Evolutionary conservation across 2,797 vertebrate genomes (phyloP).

Genomic region (Mareca strepera): DNA sequence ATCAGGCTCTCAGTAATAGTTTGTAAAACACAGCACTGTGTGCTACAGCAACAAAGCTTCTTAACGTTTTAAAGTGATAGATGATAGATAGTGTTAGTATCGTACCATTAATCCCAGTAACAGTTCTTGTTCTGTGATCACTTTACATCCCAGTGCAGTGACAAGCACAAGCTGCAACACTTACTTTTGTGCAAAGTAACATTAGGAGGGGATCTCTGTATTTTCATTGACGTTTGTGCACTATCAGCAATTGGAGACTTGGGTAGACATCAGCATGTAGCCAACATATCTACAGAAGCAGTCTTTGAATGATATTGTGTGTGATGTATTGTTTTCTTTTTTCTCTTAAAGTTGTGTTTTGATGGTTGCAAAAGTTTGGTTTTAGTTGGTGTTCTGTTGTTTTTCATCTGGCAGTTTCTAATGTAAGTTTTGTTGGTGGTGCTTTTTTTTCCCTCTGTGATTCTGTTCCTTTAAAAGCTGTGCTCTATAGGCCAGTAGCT

Average conservation of each 20-base stretch:
- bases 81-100: not conserved
- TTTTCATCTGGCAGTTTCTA: not conserved
- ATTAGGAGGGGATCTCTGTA: not conserved
- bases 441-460: not conserved
- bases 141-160: not conserved
- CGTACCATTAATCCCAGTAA: not conserved
- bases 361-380: not conserved
- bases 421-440: not conserved
- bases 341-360: not conserved
- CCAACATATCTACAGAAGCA: not conserved
- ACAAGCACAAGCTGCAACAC: not conserved
- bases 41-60: not conserved
- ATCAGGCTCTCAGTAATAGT: not conserved
- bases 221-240: not conserved
- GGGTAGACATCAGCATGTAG: not conserved
- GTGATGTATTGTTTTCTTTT: not conserved
- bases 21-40: not conserved
- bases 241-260: not conserved
- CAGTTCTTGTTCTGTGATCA: not conserved
- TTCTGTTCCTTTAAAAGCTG: not conserved
- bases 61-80: not conserved
- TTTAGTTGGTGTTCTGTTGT: not conserved
- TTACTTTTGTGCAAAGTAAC: not conserved
- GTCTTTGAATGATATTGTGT: not conserved
- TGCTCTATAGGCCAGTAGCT: not conserved